These are phyloP conservation scores for Callorhinus ursinus DNA, from an alignment of 2,113 vertebrate genomes.

Conservation along the genomic window DNA sequence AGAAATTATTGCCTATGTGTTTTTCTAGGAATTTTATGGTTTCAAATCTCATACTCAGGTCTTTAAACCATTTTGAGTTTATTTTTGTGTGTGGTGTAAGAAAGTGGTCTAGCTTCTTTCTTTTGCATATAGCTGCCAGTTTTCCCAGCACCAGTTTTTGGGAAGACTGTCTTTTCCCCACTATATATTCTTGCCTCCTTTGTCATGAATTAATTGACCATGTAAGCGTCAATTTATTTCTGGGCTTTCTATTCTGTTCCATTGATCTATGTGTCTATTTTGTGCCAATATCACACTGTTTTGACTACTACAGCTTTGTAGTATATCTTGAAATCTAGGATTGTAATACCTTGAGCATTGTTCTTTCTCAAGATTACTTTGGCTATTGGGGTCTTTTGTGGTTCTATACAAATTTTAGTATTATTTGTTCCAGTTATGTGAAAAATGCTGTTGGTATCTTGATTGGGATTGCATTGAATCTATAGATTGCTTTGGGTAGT, in stretches of 20 bases:
- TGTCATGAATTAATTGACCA: background rate
- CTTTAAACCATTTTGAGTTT: background rate
- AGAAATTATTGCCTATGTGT: background rate
- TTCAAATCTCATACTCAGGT: background rate
- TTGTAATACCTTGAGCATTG: background rate
- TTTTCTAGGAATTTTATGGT: background rate
- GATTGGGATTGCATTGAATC: background rate
- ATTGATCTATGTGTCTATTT: background rate
- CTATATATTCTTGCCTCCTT: background rate
- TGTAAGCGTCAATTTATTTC: background rate
- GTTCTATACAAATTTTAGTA: background rate
- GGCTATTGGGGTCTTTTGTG: background rate
- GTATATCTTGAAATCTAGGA: background rate
- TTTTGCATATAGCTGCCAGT: background rate
- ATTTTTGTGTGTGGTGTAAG: background rate
- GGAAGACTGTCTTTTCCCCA: background rate
- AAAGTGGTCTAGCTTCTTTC: background rate
- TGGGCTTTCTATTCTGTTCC: background rate
- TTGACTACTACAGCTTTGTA: background rate
- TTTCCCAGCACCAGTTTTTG: background rate
- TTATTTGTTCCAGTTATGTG: background rate
- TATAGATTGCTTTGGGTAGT: background rate
- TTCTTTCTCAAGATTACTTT: background rate
- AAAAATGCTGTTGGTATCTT: background rate
- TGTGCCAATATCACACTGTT: background rate